Conservation (phyloP, 2,888 invertebrate species). For the Zaprionus obscuricornis region DNA sequence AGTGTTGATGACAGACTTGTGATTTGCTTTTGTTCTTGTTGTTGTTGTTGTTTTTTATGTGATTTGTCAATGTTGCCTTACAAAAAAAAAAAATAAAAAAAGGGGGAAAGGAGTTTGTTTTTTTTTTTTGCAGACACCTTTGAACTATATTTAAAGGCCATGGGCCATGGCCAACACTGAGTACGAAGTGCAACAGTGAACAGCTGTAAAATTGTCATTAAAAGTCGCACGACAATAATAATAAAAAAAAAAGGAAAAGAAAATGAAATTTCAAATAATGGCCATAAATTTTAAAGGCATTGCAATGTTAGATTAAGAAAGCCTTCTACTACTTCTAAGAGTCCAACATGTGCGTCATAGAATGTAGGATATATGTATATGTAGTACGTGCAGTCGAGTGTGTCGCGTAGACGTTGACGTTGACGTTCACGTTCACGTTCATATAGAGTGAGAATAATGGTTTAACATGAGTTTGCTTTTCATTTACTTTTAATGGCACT, state of each 20-base stretch:
- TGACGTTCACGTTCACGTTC: no score
- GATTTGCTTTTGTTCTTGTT: no score
- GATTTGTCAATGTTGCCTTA: no score
- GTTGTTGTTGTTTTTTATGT: no score
- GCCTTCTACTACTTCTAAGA: constrained; percentile 13
- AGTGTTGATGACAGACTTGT: constrained; percentile 21
- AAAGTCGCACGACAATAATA: constrained; percentile 47
- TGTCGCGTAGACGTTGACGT: neutral
- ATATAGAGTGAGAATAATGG: constrained; percentile 10
- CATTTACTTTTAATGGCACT: constrained; percentile 47
- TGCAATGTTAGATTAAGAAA: constrained; percentile 1
- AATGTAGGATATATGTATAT: no score
- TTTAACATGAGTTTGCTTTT: constrained; percentile 44
- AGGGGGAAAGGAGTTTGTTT: no score
- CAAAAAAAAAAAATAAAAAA: no score
- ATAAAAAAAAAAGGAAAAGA: no score
- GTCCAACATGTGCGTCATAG: constrained; percentile 53
- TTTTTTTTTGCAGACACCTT: no score
- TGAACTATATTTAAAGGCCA: no score
- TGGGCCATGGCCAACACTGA: constrained; percentile 1
- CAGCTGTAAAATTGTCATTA: constrained; percentile 40
- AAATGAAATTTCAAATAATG: constrained; percentile 50
- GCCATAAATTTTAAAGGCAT: constrained; percentile 25
- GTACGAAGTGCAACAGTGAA: constrained; percentile 4
- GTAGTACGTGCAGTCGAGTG: no score